Evolutionary conservation across 2,888 invertebrate genomes (phyloP), one percentile per base, ranked within the genome.

Genomic region (Thysanoteuthis rhombus): DNA sequence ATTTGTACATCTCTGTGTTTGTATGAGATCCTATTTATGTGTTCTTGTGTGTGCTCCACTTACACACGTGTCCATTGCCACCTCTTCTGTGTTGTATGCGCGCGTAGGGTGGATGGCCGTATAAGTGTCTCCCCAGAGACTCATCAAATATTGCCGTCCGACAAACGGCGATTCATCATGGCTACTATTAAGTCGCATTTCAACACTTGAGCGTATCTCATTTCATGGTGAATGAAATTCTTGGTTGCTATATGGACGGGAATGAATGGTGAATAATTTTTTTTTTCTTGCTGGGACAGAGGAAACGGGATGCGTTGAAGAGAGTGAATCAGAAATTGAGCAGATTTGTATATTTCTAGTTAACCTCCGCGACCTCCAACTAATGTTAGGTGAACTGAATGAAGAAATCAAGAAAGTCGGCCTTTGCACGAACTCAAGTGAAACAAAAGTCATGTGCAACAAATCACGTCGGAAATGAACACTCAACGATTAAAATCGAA

Each of bases 161-260:
- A 75, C n/a, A 36, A 75, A 75, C 12, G n/a, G 75, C 75, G 75
- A 75, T 75, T 75, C 75, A 75, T 75, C 75, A 75, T n/a, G 75
- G 75, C 12, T 75, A 75, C 75, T 75, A 75, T 75, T 75, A 75
- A 75, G 75, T 75, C 75, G n/a, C 75, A 75, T 75, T 75, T 75
- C 75, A 75, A 75, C 75, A 75, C 75, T 75, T 75, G 75, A 75
- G n/a, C n/a, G 75, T n/a, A 75, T 75, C 75, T 75, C 75, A 75
- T 75, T 75, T 75, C 75, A 75, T 75, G 75, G 75, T 36, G 75
- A 75, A 75, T 75, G n/a, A 75, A 75, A 75, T 75, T 75, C 75
- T 16, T n/a, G 75, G n/a, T 75, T 12, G 75, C 3, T n/a, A n/a
- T 16, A 75, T n/a, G 75, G n/a, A 75, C n/a, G n/a, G n/a, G n/a